Conservation (phyloP, 2,113 vertebrate species). For the Alethe castanea region DNA sequence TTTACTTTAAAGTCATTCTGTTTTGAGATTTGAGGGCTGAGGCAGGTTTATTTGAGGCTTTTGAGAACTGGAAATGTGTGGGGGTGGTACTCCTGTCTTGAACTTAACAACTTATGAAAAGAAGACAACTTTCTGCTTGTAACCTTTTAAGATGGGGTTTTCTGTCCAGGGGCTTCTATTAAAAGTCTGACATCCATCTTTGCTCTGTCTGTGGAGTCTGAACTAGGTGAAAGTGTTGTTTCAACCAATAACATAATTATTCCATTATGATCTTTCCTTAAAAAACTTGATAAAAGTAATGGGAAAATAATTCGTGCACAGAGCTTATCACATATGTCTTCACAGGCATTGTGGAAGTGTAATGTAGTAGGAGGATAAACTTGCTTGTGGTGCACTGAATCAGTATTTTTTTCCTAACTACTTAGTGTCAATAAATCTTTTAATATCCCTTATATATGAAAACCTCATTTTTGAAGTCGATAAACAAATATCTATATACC, state of each 20-base stretch:
- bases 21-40: background rate
- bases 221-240: background rate
- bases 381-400: background rate
- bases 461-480: background rate
- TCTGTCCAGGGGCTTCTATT: slow-evolving; percentile 14
- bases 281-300: background rate
- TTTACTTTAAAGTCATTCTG: background rate
- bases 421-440: background rate
- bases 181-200: background rate
- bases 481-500: background rate
- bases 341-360: background rate
- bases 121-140: slow-evolving; percentile 8
- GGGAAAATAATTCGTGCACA: background rate
- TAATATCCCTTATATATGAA: background rate
- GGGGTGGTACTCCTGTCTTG: slow-evolving; percentile 18
- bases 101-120: slow-evolving; percentile 42
- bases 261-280: background rate
- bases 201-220: background rate
- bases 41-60: slow-evolving; percentile 34
- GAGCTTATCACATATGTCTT: background rate
- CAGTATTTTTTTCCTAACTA: background rate
- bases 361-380: background rate
- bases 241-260: background rate
- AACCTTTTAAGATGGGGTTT: background rate
- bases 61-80: slow-evolving; percentile 34